Percentiles rank a stretch among this genome's conserved stretches.
phyloP scores from a whole-genome alignment of 37 sponge, comb jelly and placozoan species.

The Amphimedon queenslandica region DNA sequence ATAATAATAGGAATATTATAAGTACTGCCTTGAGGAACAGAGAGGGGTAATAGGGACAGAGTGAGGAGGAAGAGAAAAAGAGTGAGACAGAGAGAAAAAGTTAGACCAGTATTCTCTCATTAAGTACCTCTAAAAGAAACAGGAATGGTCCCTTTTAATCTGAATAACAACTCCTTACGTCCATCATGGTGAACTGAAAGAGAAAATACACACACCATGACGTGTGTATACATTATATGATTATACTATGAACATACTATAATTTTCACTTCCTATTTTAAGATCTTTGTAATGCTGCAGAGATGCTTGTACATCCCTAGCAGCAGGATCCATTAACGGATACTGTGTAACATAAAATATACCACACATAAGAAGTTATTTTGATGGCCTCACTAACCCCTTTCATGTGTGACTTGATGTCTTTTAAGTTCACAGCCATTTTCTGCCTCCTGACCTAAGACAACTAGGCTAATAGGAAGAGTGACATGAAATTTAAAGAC shows the following conservation, averaged over 20 bases:
- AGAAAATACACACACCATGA: background rate
- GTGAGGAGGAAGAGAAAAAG: background rate
- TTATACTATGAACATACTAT: background rate
- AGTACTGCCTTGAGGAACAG: slow-evolving; percentile 45
- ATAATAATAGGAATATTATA: slow-evolving; percentile 96
- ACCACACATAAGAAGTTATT: too few relatives aligned
- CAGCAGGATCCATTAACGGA: slow-evolving; percentile 30
- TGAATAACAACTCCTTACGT: slow-evolving; percentile 36
- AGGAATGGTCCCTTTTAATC: slow-evolving; percentile 82
- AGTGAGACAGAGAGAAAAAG: too few relatives aligned
- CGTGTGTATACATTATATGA: background rate
- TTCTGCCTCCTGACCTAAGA: too few relatives aligned
- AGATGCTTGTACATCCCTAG: slow-evolving; percentile 39
- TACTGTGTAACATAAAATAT: background rate
- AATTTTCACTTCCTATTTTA: slow-evolving; percentile 6
- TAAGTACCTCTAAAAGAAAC: slow-evolving; percentile 63
- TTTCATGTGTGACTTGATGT: background rate
- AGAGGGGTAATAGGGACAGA: background rate
- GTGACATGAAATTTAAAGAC: too few relatives aligned
- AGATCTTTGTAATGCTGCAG: slow-evolving; percentile 34
- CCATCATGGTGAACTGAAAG: slow-evolving; percentile 39
- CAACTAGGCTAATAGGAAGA: too few relatives aligned
- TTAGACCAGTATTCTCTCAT: too few relatives aligned
- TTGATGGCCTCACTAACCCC: too few relatives aligned
- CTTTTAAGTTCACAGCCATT: background rate